Conservation (phyloP, 2,888 invertebrate genomes). For the Oscheius sp. region DNA sequence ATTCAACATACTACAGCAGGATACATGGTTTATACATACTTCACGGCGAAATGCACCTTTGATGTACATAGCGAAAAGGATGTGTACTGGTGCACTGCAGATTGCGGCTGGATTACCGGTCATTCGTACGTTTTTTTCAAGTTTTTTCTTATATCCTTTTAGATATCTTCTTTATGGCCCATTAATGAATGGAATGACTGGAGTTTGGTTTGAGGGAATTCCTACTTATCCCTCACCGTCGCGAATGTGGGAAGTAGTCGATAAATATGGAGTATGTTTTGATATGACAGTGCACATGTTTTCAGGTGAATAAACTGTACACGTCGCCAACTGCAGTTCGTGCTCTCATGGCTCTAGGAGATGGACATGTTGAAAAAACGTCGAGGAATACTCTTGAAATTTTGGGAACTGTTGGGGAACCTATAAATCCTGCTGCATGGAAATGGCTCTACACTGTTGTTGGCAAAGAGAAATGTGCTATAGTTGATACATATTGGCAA, state of each 20-base stretch:
- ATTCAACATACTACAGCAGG: slow-evolving; percentile 92
- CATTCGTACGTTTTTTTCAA: slow-evolving; percentile 28
- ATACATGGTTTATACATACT: slow-evolving; percentile 90
- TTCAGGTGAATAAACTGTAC: slow-evolving; percentile 86
- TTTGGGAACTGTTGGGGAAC: slow-evolving; percentile 96
- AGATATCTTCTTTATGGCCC: slow-evolving; percentile 85
- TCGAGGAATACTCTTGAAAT: slow-evolving; percentile 76
- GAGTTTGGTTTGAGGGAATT: slow-evolving; percentile 89
- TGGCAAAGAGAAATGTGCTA: slow-evolving; percentile 77
- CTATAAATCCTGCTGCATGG: slow-evolving; percentile 87
- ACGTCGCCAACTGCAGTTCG: slow-evolving; percentile 98
- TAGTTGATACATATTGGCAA: slow-evolving; percentile 99
- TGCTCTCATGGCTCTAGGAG: slow-evolving; percentile 92
- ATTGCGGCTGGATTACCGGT: slow-evolving; percentile 84
- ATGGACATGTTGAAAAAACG: slow-evolving; percentile 81
- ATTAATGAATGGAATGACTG: slow-evolving; percentile 89
- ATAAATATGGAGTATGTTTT: slow-evolving; percentile 81
- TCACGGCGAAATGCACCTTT: slow-evolving; percentile 85
- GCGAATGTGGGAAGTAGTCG: slow-evolving; percentile 89
- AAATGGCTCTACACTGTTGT: slow-evolving; percentile 69
- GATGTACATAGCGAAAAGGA: slow-evolving; percentile 76
- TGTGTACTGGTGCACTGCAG: slow-evolving; percentile 87
- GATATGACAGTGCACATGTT: background rate
- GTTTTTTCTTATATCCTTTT: background rate
- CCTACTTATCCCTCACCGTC: slow-evolving; percentile 93